Evolutionary conservation across 2,113 vertebrate species (phyloP).

Genomic region (Phycodurus eques): DNA sequence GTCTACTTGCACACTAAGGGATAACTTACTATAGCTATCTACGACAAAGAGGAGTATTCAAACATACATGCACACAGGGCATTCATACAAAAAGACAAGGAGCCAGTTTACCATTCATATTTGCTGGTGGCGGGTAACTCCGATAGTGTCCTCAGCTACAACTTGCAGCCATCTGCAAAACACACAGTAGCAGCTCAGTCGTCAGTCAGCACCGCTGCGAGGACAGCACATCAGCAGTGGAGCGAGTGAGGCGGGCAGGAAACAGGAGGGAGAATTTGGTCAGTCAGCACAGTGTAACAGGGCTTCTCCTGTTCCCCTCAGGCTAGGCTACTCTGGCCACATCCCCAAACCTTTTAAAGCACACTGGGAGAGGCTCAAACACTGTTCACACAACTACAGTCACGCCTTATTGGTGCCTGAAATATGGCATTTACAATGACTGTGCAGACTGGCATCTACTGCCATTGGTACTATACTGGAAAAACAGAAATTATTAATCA

Average conservation of each 20-base stretch:
- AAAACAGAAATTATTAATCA: background rate
- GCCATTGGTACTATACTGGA: background rate
- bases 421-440: conserved; percentile 4
- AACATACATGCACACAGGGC: background rate
- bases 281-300: conserved; percentile 66
- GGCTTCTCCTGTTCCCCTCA: conserved; percentile 60
- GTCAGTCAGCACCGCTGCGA: conserved; percentile 62
- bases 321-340: conserved; percentile 42
- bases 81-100: conserved; percentile 21
- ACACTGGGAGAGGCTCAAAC: conserved; percentile 40
- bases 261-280: conserved; percentile 44
- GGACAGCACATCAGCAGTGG: conserved; percentile 26
- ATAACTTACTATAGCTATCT: background rate
- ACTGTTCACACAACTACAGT: conserved; percentile 18
- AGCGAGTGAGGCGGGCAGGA: conserved; percentile 25
- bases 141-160: conserved; percentile 53
- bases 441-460: background rate
- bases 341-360: conserved; percentile 54
- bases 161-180: conserved; percentile 64
- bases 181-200: conserved; percentile 55
- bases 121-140: conserved; percentile 48
- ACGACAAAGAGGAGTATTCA: background rate
- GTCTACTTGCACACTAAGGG: background rate
- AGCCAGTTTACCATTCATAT: conserved; percentile 68
- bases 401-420: conserved; percentile 15